Base-by-base conservation (phyloP, 2,113 vertebrate genomes). In the Numenius arquata region DNA sequence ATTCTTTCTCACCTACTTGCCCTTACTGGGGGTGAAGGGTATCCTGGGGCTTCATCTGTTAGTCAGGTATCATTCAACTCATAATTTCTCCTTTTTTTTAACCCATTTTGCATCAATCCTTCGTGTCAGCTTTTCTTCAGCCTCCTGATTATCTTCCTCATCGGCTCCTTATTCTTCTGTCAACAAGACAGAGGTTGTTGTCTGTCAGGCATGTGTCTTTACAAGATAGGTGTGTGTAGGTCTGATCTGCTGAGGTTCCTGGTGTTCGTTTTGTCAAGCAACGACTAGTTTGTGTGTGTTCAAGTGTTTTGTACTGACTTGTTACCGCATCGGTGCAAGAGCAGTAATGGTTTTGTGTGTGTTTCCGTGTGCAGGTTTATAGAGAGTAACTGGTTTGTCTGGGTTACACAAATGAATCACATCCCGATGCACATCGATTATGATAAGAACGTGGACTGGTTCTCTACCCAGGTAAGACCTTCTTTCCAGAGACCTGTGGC, bases 341-440 rank as follows among this genome's bases (percentile, higher is more conserved):
- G 55, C 67, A 16, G 13, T 75, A 19, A 38, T 74, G n/a, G 7
- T 7, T 61, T 62, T 82, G n/a, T 70, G 50, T 90, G 58, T 87
- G 38, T 81, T 91, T 86, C 7, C 88, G 3, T 81, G 58, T 56
- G 18, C 93, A 98, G 98, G 93, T 95, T 98, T 93, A 85, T 98
- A 79, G 98, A 98, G 87, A 98, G 98, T 40, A 98, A 98, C 97
- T 98, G 98, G 98, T 98, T 98, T 95, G 98, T 98, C 83, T 98
- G 98, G 98, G 68, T 98, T 23, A 98, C 98, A 7, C 98, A 98
- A 83, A 98, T 98, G 98, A 98, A 98, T 59, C 98, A 98, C 83
- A 82, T 94, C 67, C 95, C 97, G 3, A 96, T 98, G 98, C 96
- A 98, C 86, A 99, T 99, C 2, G 98, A 98, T 85, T 97, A 98